These are phyloP conservation scores for Caenorhabditis panamensis DNA, from an alignment of 2,888 invertebrate genomes.

Conservation along the genomic window DNA sequence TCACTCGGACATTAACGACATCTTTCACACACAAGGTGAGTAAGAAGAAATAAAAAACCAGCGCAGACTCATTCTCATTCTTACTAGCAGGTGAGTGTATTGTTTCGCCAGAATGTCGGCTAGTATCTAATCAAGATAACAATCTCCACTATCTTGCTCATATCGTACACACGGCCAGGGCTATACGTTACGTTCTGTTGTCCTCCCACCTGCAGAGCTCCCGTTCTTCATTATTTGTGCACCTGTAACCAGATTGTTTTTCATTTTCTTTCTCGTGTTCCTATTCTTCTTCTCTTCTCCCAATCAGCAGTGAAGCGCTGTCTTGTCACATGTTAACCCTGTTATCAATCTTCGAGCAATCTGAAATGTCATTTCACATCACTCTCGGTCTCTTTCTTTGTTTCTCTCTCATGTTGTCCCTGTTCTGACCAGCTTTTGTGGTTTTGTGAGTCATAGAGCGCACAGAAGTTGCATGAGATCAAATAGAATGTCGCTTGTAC, in stretches of 20 bases:
- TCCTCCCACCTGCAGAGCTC: background rate
- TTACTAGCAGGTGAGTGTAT: slow-evolving; percentile 21
- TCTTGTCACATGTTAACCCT: background rate
- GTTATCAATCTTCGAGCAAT: background rate
- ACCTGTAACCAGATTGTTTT: slow-evolving; percentile 22
- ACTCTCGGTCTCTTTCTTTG: background rate
- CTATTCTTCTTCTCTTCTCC: too few relatives aligned
- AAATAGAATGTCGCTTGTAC: too few relatives aligned
- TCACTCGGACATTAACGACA: slow-evolving; percentile 41
- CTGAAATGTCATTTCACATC: background rate
- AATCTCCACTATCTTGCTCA: slow-evolving; percentile 31
- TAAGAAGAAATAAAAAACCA: slow-evolving; percentile 10
- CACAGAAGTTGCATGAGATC: too few relatives aligned
- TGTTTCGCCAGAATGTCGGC: slow-evolving; percentile 34
- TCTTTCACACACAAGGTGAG: slow-evolving; percentile 36
- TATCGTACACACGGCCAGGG: slow-evolving; percentile 10
- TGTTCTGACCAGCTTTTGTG: background rate
- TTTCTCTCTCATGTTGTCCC: too few relatives aligned
- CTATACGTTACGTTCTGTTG: background rate
- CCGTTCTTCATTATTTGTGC: slow-evolving; percentile 28
- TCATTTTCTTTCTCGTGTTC: background rate
- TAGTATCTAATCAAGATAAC: slow-evolving; percentile 39
- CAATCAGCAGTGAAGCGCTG: too few relatives aligned
- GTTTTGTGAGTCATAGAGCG: background rate
- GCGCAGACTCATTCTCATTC: background rate